phyloP scores from a whole-genome alignment of 2,797 vertebrate genomes.

The Pseudochirops cupreus region DNA sequence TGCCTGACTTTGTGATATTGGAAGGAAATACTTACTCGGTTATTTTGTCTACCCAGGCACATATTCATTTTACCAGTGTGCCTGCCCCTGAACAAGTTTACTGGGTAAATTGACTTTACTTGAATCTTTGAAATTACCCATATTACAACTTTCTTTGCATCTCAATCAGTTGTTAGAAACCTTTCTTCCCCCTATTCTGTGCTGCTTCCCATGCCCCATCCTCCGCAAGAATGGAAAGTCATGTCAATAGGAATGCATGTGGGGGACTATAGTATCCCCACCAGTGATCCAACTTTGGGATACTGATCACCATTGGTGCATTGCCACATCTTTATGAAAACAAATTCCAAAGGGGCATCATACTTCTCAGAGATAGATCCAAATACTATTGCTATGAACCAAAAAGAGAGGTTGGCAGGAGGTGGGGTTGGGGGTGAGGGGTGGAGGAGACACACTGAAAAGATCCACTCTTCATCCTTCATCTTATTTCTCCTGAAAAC shows the following conservation, averaged over 20 bases:
- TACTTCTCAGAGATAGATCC: constrained; percentile 37
- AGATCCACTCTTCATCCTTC: constrained; percentile 19
- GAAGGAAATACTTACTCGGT: not conserved
- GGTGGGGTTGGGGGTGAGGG: not conserved
- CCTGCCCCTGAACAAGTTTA: constrained; percentile 45
- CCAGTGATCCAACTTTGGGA: constrained; percentile 20
- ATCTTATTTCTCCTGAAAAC: constrained; percentile 49
- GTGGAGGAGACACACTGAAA: constrained; percentile 61
- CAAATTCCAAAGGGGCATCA: constrained; percentile 26
- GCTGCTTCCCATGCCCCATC: not conserved
- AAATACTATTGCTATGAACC: constrained; percentile 59
- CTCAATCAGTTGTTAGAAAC: constrained; percentile 30
- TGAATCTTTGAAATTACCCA: constrained; percentile 76
- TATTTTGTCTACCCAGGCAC: constrained; percentile 48
- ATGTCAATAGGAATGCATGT: constrained; percentile 5
- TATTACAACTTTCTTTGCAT: constrained; percentile 27
- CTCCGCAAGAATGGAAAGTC: not conserved
- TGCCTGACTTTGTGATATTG: not conserved
- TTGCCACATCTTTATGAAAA: constrained; percentile 58
- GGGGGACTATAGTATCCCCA: not conserved
- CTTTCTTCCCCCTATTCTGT: not conserved
- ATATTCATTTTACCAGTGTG: constrained; percentile 52
- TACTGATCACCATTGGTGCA: constrained; percentile 64
- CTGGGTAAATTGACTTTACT: constrained; percentile 65
- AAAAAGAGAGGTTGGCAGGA: constrained; percentile 22